phyloP scores from a whole-genome alignment of 1,140 invertebrate species.

The Zaprionus kolodkinae region DNA sequence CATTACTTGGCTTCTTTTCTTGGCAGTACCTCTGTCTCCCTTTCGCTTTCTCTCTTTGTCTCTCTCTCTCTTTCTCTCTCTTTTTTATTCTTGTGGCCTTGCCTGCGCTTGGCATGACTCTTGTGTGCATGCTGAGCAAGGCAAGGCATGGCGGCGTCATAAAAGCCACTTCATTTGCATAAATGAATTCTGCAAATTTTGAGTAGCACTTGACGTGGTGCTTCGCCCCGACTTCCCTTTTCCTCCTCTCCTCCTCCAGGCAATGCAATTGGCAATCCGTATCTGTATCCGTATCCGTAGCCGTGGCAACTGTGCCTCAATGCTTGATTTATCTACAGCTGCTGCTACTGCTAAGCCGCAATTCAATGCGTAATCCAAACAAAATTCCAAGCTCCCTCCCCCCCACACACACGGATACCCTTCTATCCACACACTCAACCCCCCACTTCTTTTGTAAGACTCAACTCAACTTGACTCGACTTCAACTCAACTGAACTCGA shows the following conservation, averaged over 20 bases:
- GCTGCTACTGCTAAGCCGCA: constrained; percentile 54
- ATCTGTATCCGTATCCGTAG: constrained; percentile 4
- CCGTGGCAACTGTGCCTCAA: not conserved
- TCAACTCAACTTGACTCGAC: constrained; percentile 4
- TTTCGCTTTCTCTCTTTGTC: not conserved
- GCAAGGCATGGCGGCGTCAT: constrained; percentile 46
- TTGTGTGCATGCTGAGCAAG: constrained; percentile 42
- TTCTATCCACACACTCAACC: not conserved
- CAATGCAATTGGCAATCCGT: constrained; percentile 2
- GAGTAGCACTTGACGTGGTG: constrained; percentile 67
- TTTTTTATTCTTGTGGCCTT: constrained; percentile 3
- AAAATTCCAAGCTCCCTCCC: constrained; percentile 45
- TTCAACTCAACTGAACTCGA: constrained; percentile 30
- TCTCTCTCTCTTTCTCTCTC: constrained; percentile 6
- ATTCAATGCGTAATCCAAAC: constrained; percentile 75
- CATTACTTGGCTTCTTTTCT: constrained; percentile 56
- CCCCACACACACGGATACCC: constrained; percentile 9
- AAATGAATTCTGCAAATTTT: constrained; percentile 82
- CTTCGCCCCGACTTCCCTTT: not conserved
- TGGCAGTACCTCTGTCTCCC: not conserved
- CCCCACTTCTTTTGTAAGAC: not conserved
- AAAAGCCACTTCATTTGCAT: constrained; percentile 80
- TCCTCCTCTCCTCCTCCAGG: not conserved
- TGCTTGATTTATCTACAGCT: constrained; percentile 17
- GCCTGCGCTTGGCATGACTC: constrained; percentile 9